These are phyloP conservation scores for Amblyteles armatorius DNA, from an alignment of 2,888 invertebrate species.

Conservation along the genomic window DNA sequence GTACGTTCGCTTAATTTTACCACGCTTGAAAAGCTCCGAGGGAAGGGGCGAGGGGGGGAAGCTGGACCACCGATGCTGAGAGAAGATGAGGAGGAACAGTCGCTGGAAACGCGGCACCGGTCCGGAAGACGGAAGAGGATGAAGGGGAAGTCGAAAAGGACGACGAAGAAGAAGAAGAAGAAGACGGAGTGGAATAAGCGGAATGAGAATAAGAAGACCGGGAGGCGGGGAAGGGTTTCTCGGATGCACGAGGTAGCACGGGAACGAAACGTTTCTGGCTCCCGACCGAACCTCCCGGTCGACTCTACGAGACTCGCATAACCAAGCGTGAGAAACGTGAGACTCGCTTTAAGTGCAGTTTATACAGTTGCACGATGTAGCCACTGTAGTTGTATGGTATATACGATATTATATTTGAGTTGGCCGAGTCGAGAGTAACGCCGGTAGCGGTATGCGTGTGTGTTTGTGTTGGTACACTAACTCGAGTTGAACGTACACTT, in stretches of 20 bases:
- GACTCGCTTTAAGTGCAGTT: conserved; percentile 78
- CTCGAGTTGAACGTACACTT: background rate
- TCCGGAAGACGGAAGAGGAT: conserved; percentile 41
- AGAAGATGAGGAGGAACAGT: conserved; percentile 37
- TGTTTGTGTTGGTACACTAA: conserved; percentile 18
- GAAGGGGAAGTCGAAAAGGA: conserved; percentile 60
- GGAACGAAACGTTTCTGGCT: conserved; percentile 64
- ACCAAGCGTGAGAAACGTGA: conserved; percentile 73
- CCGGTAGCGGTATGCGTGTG: conserved; percentile 6
- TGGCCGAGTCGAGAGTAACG: conserved; percentile 22
- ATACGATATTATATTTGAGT: conserved; percentile 14
- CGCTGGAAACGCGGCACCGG: conserved; percentile 23
- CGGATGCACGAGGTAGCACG: conserved; percentile 61
- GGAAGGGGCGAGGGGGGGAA: conserved; percentile 34
- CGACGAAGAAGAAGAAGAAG: conserved; percentile 64
- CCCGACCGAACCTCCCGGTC: conserved; percentile 61
- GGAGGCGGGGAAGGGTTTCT: conserved; percentile 32
- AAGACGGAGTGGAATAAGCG: conserved; percentile 63
- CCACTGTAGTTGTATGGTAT: conserved; percentile 15
- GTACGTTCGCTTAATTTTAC: conserved; percentile 79
- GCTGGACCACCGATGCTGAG: conserved; percentile 37
- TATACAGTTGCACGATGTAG: conserved; percentile 74
- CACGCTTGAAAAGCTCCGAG: conserved; percentile 48
- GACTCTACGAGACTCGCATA: conserved; percentile 74
- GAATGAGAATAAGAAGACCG: conserved; percentile 65